Base-by-base conservation (phyloP, 2,113 vertebrate genomes). In the Lamprotornis superbus region DNA sequence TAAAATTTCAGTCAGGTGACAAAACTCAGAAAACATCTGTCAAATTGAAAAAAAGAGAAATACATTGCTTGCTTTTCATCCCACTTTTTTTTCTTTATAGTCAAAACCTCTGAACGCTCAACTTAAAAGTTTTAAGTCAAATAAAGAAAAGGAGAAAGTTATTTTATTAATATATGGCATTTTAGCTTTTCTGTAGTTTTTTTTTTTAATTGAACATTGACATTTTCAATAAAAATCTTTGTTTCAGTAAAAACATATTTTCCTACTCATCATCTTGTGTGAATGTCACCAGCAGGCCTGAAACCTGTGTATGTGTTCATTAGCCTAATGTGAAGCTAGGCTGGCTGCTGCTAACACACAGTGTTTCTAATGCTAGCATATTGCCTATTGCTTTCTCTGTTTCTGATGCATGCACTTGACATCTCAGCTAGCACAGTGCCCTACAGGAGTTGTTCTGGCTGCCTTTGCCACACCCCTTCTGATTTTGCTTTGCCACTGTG, bases 251-350 rank as follows among this genome's bases (percentile, higher is more conserved):
- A 96, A 92, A 69, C 39, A 40, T 89, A 70, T 87, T 93, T 95
- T 89, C 80, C 42, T 74, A 59, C 60, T 87, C 42, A 60, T 92
- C 28, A 59, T 78, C 68, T 67, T 84, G 28, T 57, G 39, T 77
- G 87, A 95, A 94, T 87, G 73, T 77, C 87, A 94, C 83, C 81
- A 96, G 30, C 89, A 92, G 89, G 83, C 50, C 80, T 86, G 42
- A 90, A 92, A 74, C 76, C 76, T 83, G 83, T 77, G 37, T 81
- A 8, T 75, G 20, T 81, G 30, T 84, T 94, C 47, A 22, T 93
- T 90, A 94, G 86, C 80, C 76, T 90, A 92, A 73, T 53, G 69
- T 15, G 59, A 92, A 90, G 64, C 24, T 35, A 77, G 69, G 47
- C 44, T 91, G 83, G 42, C 64, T 89, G 77, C 83, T 78, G 69